Conservation (phyloP, 2,113 vertebrate species). For the Equus quagga region DNA sequence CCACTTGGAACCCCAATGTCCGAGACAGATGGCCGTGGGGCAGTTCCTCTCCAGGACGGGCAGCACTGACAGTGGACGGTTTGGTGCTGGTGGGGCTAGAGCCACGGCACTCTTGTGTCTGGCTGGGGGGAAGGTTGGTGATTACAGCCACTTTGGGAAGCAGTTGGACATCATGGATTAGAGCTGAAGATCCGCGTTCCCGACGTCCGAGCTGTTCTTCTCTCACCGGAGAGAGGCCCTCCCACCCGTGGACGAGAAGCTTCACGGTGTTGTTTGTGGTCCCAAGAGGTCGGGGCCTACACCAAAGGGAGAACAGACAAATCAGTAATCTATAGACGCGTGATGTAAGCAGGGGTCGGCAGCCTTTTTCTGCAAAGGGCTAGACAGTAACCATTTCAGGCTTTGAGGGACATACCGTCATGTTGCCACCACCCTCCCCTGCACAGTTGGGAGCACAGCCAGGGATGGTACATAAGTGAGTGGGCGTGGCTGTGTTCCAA, state of each 20-base stretch:
- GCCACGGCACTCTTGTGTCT: neutral
- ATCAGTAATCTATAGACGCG: accelerated
- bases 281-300: accelerated
- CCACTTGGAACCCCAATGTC: neutral
- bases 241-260: accelerated
- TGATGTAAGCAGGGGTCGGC: neutral
- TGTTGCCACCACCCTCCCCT: neutral
- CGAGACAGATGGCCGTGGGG: neutral
- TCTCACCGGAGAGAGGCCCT: accelerated
- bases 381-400: neutral
- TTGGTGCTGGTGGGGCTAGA: too few species aligned
- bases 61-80: accelerated
- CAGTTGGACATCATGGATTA: accelerated
- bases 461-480: neutral
- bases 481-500: neutral
- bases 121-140: accelerated
- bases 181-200: accelerated
- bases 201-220: accelerated
- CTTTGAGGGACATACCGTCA: neutral
- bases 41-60: neutral
- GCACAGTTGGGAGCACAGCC: neutral
- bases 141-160: neutral
- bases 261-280: too few species aligned
- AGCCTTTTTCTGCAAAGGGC: neutral
- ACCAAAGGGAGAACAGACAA: neutral